Evolutionary conservation across 2,888 invertebrate genomes (phyloP).

Genomic region (Eristalinus sepulchralis): DNA sequence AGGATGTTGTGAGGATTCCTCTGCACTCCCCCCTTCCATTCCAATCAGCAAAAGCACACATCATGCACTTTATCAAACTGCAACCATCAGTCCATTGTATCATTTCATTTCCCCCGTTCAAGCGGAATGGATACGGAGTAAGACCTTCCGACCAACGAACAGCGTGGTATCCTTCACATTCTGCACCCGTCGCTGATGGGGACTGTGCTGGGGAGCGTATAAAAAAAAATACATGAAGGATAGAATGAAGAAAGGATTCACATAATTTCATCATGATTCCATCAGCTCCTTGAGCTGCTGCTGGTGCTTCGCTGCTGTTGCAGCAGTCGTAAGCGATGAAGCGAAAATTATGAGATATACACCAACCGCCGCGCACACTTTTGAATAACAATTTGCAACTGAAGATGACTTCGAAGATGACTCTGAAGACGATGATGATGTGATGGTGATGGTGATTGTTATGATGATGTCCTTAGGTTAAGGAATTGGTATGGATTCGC

Average conservation of each 20-base stretch:
- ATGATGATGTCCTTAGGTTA: conserved; percentile 11
- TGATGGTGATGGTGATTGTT: conserved; percentile 53
- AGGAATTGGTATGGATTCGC: not conserved
- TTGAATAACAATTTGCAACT: conserved; percentile 71
- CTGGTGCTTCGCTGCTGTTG: not conserved
- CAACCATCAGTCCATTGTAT: conserved; percentile 49
- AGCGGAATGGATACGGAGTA: conserved; percentile 65
- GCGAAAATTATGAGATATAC: conserved; percentile 60
- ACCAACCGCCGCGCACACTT: conserved; percentile 28
- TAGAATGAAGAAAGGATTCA: not conserved
- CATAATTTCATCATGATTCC: conserved; percentile 62
- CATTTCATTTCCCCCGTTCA: conserved; percentile 42
- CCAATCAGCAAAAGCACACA: not conserved
- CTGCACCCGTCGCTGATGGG: too few relatives aligned
- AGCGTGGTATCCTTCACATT: conserved; percentile 40
- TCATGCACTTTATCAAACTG: conserved; percentile 37
- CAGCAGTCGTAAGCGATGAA: conserved; percentile 48
- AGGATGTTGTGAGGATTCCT: not conserved
- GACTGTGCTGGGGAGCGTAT: not conserved
- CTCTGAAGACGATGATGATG: conserved; percentile 16
- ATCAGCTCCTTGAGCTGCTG: conserved; percentile 33
- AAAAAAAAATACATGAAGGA: not conserved
- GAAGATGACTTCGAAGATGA: conserved; percentile 33
- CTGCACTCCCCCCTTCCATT: not conserved
- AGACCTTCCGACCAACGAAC: conserved; percentile 33